These are phyloP conservation scores for Rhinoptilus africanus DNA, from an alignment of 2,113 vertebrate species.

Conservation along the genomic window DNA sequence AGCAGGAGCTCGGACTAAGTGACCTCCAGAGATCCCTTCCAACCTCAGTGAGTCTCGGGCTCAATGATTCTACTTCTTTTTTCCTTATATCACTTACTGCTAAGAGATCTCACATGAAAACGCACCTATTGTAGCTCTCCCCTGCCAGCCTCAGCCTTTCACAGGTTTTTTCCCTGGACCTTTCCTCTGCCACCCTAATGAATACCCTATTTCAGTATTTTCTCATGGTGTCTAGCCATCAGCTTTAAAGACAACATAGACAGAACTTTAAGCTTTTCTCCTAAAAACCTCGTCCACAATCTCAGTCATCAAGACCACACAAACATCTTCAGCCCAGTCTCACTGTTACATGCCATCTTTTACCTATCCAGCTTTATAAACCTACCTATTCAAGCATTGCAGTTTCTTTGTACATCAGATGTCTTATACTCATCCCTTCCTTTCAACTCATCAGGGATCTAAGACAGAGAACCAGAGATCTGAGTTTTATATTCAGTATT, in stretches of 20 bases:
- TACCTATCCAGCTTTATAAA: background rate
- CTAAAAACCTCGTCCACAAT: background rate
- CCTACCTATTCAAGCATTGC: background rate
- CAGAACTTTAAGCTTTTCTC: background rate
- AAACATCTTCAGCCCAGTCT: background rate
- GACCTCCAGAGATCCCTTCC: background rate
- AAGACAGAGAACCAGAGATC: background rate
- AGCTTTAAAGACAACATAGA: background rate
- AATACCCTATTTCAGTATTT: background rate
- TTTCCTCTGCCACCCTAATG: background rate
- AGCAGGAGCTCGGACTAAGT: background rate
- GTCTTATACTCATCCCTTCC: background rate
- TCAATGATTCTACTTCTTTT: background rate
- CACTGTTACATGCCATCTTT: background rate
- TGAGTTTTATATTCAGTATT: background rate
- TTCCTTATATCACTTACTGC: background rate
- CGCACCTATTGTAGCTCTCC: background rate
- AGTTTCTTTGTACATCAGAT: background rate
- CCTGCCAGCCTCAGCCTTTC: background rate
- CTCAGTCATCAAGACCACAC: background rate
- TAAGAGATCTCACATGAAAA: background rate
- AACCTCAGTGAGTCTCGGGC: fast-evolving
- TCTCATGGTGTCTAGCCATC: background rate
- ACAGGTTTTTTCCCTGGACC: background rate
- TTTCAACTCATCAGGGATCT: background rate